phyloP scores from a whole-genome alignment of 2,113 vertebrate genomes.

The Rhipidura dahli region DNA sequence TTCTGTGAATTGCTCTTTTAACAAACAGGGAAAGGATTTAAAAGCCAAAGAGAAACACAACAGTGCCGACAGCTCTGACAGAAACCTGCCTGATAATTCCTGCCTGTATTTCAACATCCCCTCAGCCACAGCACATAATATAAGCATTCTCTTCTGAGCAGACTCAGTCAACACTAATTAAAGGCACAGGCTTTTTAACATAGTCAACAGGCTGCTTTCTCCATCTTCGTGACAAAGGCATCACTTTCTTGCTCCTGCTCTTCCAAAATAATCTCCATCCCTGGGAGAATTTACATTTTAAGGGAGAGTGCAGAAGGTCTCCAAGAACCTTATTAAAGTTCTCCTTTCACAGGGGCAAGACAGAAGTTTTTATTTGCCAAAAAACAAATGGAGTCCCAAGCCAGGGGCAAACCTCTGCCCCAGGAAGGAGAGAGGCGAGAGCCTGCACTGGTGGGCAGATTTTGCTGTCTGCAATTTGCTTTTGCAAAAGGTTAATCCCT shows the following conservation, averaged over 20 bases:
- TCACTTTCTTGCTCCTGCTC: not conserved
- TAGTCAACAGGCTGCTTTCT: not conserved
- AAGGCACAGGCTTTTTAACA: not conserved
- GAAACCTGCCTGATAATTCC: slow-evolving; percentile 29
- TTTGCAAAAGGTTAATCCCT: slow-evolving; percentile 5
- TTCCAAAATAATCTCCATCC: not conserved
- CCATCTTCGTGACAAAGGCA: slow-evolving; percentile 16
- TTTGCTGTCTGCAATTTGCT: not conserved
- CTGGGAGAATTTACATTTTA: slow-evolving; percentile 2
- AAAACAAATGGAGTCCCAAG: not conserved
- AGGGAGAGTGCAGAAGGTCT: not conserved
- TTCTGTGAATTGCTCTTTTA: not conserved
- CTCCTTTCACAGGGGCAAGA: not conserved
- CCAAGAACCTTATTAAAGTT: not conserved
- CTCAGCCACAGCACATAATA: slow-evolving; percentile 1
- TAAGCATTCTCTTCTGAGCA: not conserved
- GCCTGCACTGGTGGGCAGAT: not conserved
- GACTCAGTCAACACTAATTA: slow-evolving; percentile 32
- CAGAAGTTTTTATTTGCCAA: not conserved
- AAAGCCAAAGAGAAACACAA: slow-evolving; percentile 16
- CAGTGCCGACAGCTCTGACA: not conserved
- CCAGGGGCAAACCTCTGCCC: not conserved
- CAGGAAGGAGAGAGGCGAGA: not conserved
- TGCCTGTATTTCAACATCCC: slow-evolving; percentile 52
- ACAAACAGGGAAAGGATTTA: not conserved